Conservation (phyloP, 2,888 invertebrate genomes). For the Dexiosoma caninum region DNA sequence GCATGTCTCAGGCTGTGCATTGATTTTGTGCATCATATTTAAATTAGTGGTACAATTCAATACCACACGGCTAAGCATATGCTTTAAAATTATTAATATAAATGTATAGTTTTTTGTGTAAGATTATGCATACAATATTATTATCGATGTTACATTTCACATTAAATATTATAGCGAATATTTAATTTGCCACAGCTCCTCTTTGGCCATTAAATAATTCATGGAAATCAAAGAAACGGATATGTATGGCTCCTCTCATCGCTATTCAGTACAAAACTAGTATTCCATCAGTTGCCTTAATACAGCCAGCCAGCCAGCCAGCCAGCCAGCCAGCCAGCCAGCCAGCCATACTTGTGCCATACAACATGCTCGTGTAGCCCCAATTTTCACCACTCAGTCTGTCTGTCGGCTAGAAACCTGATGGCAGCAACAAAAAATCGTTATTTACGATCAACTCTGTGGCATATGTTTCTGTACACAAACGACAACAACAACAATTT, state of each 20-base stretch:
- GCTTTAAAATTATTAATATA: background rate
- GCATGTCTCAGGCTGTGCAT: background rate
- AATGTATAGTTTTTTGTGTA: too few relatives aligned
- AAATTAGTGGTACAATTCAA: background rate
- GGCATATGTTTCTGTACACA: background rate
- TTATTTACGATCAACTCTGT: background rate
- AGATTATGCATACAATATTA: too few relatives aligned
- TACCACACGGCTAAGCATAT: background rate
- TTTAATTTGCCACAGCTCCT: background rate
- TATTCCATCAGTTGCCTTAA: too few relatives aligned
- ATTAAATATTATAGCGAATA: background rate
- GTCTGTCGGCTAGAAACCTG: constrained; percentile 34
- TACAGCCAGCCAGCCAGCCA: background rate
- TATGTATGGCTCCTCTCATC: constrained; percentile 3
- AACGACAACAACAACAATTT: background rate
- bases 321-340: background rate
- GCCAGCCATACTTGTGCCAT: background rate
- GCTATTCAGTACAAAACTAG: constrained; percentile 9
- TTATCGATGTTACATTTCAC: background rate
- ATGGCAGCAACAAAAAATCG: background rate
- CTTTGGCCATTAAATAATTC: constrained; percentile 44
- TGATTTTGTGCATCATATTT: background rate
- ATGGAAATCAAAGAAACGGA: constrained; percentile 39
- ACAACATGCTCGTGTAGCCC: constrained; percentile 17
- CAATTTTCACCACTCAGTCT: constrained; percentile 33